Percentiles rank a stretch among this genome's conserved stretches.
Conservation (phyloP, 2,797 vertebrate genomes). For the Protosalanx chinensis region DNA sequence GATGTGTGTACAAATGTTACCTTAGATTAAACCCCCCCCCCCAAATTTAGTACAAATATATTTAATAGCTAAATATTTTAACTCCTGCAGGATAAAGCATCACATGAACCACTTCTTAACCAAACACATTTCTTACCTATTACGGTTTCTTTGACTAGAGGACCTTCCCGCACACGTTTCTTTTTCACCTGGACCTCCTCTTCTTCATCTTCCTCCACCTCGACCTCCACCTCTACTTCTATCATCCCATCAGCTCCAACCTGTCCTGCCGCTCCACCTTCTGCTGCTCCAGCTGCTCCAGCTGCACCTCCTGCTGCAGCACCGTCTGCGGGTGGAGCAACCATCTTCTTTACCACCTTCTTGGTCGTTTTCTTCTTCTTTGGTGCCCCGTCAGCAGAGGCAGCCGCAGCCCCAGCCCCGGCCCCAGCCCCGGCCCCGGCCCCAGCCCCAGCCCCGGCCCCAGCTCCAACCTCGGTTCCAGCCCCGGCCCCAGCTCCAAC, state of each 20-base stretch:
- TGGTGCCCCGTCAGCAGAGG: conserved; percentile 46
- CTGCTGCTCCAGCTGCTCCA: background rate
- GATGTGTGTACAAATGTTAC: too few relatives aligned
- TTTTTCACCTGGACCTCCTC: conserved; percentile 34
- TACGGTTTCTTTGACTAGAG: conserved; percentile 57
- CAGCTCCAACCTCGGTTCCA: too few relatives aligned
- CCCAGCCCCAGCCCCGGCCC: too few relatives aligned
- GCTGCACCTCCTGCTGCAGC: background rate
- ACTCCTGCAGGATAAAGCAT: too few relatives aligned
- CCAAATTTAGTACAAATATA: background rate
- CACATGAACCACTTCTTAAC: background rate
- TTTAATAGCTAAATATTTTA: too few relatives aligned
- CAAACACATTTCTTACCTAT: conserved; percentile 59
- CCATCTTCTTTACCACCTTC: background rate
- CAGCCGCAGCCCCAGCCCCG: conserved; percentile 56
- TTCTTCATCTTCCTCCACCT: conserved; percentile 5
- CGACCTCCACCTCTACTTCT: background rate
- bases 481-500: conserved; percentile 8
- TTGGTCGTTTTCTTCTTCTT: background rate
- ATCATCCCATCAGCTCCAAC: conserved; percentile 25
- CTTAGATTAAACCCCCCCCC: too few relatives aligned
- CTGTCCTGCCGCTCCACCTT: conserved; percentile 39
- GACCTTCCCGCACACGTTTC: conserved; percentile 50
- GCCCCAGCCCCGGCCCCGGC: conserved; percentile 31
- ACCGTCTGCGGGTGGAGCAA: background rate